phyloP scores from a whole-genome alignment of 2,797 vertebrate genomes.

The Lycodopsis pacificus region DNA sequence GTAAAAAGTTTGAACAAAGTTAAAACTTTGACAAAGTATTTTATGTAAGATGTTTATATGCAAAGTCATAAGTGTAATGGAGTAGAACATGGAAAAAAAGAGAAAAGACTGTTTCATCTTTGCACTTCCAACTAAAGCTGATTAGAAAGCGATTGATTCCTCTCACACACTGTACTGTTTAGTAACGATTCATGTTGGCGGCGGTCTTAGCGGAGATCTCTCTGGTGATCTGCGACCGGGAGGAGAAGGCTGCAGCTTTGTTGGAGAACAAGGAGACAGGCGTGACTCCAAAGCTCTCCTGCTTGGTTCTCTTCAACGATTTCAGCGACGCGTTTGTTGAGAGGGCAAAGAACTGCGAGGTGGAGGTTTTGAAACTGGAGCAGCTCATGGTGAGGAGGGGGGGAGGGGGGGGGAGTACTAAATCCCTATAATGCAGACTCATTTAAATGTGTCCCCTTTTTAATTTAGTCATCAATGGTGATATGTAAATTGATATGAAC shows the following conservation, averaged over 20 bases:
- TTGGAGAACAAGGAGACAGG: constrained; percentile 83
- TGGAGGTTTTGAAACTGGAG: constrained; percentile 83
- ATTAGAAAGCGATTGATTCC: fast-evolving
- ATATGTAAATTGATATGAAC: constrained; percentile 49
- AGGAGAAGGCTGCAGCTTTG: constrained; percentile 82
- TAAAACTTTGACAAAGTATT: background rate
- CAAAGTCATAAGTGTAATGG: background rate
- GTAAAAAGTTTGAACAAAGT: background rate
- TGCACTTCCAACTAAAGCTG: background rate
- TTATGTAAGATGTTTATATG: background rate
- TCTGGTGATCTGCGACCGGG: constrained; percentile 85
- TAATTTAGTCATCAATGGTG: constrained; percentile 45
- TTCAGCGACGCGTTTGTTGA: constrained; percentile 79
- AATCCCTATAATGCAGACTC: constrained; percentile 30
- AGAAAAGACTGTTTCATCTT: background rate
- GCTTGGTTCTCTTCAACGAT: constrained; percentile 82
- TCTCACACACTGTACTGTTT: background rate
- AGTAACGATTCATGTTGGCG: background rate
- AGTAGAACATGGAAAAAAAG: background rate
- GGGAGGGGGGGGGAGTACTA: constrained; percentile 21
- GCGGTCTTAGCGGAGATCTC: constrained; percentile 80
- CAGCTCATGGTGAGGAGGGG: constrained; percentile 81
- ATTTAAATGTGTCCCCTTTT: constrained; percentile 39
- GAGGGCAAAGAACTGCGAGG: constrained; percentile 77
- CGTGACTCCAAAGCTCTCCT: constrained; percentile 77